Evolutionary conservation across 2,113 vertebrate genomes (phyloP).

Genomic region (Scartelaos histophorus): DNA sequence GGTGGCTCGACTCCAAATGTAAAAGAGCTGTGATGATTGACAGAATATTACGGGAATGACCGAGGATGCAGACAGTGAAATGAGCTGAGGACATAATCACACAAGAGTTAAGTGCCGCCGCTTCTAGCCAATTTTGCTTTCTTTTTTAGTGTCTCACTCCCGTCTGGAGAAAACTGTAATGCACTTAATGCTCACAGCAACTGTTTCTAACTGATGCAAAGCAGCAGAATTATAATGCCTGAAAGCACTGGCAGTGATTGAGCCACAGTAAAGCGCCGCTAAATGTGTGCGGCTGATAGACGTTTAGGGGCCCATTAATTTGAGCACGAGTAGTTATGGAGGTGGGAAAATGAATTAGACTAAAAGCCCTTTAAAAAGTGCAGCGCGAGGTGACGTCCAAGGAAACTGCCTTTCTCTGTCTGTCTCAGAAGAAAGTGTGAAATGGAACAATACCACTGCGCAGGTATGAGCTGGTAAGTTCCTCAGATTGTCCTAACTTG

Average conservation of each 20-base stretch:
- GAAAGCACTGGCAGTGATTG: constrained; percentile 65
- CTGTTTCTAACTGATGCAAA: constrained; percentile 64
- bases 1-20: constrained; percentile 1
- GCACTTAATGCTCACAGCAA: constrained; percentile 58
- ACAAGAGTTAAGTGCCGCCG: constrained; percentile 52
- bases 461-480: constrained; percentile 5
- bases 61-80: constrained; percentile 43
- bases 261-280: constrained; percentile 63
- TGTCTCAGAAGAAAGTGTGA: constrained; percentile 14
- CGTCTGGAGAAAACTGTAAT: constrained; percentile 47
- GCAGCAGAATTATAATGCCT: constrained; percentile 63
- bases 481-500: constrained; percentile 4
- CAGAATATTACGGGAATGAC: constrained; percentile 45
- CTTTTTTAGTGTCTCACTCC: constrained; percentile 23
- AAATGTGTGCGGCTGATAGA: constrained; percentile 69
- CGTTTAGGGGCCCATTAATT: constrained; percentile 69
- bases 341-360: constrained; percentile 68
- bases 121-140: constrained; percentile 39
- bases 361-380: constrained; percentile 71
- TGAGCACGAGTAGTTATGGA: constrained; percentile 61
- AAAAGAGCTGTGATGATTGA: constrained; percentile 31
- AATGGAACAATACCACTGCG: constrained; percentile 2
- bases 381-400: constrained; percentile 49
- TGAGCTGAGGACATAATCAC: constrained; percentile 52
- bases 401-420: constrained; percentile 35